Evolutionary conservation across 2,797 vertebrate genomes (phyloP), one percentile per base, ranked within the genome.

Genomic region (Sitta carolinensis): DNA sequence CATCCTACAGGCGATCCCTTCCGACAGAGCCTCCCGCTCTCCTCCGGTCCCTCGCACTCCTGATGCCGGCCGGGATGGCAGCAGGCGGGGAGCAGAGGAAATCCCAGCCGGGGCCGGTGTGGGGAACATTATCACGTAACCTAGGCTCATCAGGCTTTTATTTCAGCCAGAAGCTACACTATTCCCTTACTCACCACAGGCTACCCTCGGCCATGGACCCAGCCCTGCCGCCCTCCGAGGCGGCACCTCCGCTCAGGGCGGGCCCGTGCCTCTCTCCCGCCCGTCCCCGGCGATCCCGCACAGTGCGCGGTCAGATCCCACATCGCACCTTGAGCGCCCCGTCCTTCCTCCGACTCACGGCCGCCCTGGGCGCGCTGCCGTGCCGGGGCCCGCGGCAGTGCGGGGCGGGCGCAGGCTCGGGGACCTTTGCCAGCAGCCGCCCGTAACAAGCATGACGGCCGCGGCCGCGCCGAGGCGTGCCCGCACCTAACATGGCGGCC

Each of bases 121-220:
- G 50, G n/a, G 51, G n/a, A 21, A 58, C 21, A 51, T 13, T 12
- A 30, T 3, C 10, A 36, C 20, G 1, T 9, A 10, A 6, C 13
- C 27, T 13, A 16, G 22, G 50, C 79, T 43, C 2, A 15, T 16
- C 14, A 1, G 13, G 10, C 2, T 43, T 43, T 61, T 7, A 68
- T 13, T 64, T 32, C 34, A 21, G 4, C 2, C 7, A 13, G 25
- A 26, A 18, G 25, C 58, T 13, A 14, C 16, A 1, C 29, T 32
- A 16, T 3, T 7, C 34, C 29, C 40, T 9, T 29, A 2, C n/a
- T 13, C 19, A 1, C 6, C n/a, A 3, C 5, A 2, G 3, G 1
- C 34, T 6, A 11, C 3, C 8, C 43, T 9, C 10, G 9, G 3
- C 16, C 13, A 1, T 4, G 2, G 3, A 32, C 0, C 4, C 13